Evolutionary conservation across 2,888 invertebrate species (phyloP), one percentile per base, ranked within the genome.

Genomic region (Malachius bipustulatus): DNA sequence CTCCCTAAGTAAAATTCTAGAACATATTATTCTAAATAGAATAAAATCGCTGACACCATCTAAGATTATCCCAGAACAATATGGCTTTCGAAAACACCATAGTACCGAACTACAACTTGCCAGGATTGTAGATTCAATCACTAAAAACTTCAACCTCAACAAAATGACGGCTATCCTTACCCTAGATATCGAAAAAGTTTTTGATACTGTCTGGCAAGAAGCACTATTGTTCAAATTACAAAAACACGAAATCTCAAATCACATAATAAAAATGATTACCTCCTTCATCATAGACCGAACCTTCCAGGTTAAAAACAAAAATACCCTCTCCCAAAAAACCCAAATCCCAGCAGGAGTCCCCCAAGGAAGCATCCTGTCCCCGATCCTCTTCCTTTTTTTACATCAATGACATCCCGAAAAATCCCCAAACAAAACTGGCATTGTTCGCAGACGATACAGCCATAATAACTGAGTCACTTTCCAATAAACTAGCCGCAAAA

Each of bases 21-120:
- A 54, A 39, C 41, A 39, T 36, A 36, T 45, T 4, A 31, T 48
- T 14, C 32, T 43, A 3, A 36, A 31, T 14, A 27, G 37, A 36
- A 13, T 55, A 2, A 38, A 39, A 6, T 26, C 35, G 14, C 37
- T 12, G 8, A 34, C 32, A 46, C 37, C 44, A 2, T 37, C 46
- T 10, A 42, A 37, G 2, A 27, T 37, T 8, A 34, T 32, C 3
- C 30, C 45, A 4, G 31, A 47, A 9, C 49, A 50, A 32, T 51
- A 50, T 38, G 53, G 51, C 0, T 55, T 56, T 26, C 39, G 50
- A 27, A 24, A 36, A 3, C 31, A 41, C 9, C 51, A 50, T 30
- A 47, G 40, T 12, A 52, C 52, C 3, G 43, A 42, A 2, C 40
- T 44, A 15, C 50, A 54, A 38, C 37, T 54, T 1, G 28, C 36